Percentiles rank a stretch among this genome's conserved stretches.
Evolutionary conservation across 2,797 vertebrate species (phyloP).

Genomic region (Acrossocheilus wenchowensis): DNA sequence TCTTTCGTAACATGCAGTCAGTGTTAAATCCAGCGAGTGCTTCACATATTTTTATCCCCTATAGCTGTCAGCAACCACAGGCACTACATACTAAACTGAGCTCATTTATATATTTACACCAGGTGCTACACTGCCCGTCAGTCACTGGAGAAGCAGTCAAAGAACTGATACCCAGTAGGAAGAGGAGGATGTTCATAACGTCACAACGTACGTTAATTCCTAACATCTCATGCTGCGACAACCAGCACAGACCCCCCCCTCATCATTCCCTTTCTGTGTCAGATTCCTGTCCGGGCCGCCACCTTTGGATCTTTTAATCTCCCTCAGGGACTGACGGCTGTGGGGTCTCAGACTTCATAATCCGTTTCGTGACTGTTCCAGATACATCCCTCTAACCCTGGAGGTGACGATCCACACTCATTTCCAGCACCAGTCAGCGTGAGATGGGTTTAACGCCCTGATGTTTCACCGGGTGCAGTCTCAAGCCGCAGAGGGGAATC

Average conservation of each 20-base stretch:
- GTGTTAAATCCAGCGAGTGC: slow-evolving; percentile 3
- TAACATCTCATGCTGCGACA: neutral
- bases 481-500: neutral
- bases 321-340: slow-evolving; percentile 33
- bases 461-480: neutral
- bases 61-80: slow-evolving; percentile 36
- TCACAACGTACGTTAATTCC: slow-evolving; percentile 18
- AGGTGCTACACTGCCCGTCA: slow-evolving; percentile 4
- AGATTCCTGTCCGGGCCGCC: slow-evolving; percentile 46
- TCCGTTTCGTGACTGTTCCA: slow-evolving; percentile 38
- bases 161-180: neutral
- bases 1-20: neutral
- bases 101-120: slow-evolving; percentile 40
- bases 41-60: slow-evolving; percentile 14
- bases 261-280: slow-evolving; percentile 42
- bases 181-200: slow-evolving; percentile 3
- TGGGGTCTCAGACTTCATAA: slow-evolving; percentile 32
- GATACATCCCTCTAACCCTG: slow-evolving; percentile 32
- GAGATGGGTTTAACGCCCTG: slow-evolving; percentile 6
- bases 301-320: slow-evolving; percentile 49
- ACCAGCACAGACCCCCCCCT: neutral
- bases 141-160: slow-evolving; percentile 24
- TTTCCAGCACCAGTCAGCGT: slow-evolving; percentile 13
- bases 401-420: slow-evolving; percentile 50
- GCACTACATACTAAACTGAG: slow-evolving; percentile 9